phyloP scores from a whole-genome alignment of 2,888 invertebrate species.

The Hirtodrosophila cameraria region DNA sequence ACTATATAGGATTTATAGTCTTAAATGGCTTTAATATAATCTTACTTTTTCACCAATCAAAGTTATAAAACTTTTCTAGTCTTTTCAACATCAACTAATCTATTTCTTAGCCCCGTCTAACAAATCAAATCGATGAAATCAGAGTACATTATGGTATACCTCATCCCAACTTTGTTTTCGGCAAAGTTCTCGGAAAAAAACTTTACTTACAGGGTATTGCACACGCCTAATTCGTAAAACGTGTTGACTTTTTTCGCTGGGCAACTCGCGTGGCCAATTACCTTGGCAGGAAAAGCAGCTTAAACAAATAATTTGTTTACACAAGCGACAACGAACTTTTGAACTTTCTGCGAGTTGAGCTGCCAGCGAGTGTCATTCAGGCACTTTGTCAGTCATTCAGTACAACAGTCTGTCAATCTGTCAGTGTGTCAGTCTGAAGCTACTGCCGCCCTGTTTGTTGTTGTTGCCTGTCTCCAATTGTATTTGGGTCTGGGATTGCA shows the following conservation, averaged over 20 bases:
- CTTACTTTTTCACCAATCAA: too few relatives aligned
- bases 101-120: too few relatives aligned
- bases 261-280: conserved; percentile 70
- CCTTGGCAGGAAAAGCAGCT: conserved; percentile 54
- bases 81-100: too few relatives aligned
- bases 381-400: conserved; percentile 26
- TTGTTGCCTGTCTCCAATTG: conserved; percentile 26
- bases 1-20: too few relatives aligned
- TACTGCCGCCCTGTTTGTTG: conserved; percentile 38
- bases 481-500: conserved; percentile 43
- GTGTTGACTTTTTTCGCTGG: conserved; percentile 36
- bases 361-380: conserved; percentile 19
- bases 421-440: conserved; percentile 50
- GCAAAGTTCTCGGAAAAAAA: not conserved
- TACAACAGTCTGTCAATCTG: conserved; percentile 7
- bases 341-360: conserved; percentile 67
- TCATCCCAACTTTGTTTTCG: too few relatives aligned
- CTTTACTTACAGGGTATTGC: conserved; percentile 28
- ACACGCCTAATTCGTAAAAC: conserved; percentile 10
- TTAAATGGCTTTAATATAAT: too few relatives aligned
- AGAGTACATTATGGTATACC: too few relatives aligned
- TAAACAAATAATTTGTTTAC: conserved; percentile 79
- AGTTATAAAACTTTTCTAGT: too few relatives aligned
- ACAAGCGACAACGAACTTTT: conserved; percentile 78
- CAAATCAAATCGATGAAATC: too few relatives aligned